phyloP scores from a whole-genome alignment of 1,140 invertebrate species.

The Trypoxylus dichotomus region DNA sequence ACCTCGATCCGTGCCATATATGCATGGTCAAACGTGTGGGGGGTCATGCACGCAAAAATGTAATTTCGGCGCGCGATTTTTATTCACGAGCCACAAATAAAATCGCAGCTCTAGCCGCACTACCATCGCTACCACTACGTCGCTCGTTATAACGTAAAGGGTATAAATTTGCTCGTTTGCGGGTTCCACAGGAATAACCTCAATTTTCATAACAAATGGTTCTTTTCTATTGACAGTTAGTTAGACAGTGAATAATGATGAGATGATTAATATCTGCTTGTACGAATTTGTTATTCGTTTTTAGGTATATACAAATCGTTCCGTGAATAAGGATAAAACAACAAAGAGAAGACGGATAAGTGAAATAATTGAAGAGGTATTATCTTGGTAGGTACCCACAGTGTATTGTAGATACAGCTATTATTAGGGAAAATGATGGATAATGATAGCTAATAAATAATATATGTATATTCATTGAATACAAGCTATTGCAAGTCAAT shows the following conservation, averaged over 20 bases:
- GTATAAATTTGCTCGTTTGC: not conserved
- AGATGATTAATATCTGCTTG: not conserved
- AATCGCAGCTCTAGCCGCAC: not conserved
- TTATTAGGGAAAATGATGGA: too few species aligned
- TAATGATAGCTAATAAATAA: too few species aligned
- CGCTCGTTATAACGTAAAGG: not conserved
- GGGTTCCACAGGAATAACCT: not conserved
- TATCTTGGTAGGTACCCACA: not conserved
- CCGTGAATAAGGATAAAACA: not conserved
- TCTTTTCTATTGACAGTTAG: not conserved
- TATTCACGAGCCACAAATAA: not conserved
- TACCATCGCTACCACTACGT: not conserved
- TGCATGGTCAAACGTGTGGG: not conserved
- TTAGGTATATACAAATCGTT: not conserved
- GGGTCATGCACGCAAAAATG: not conserved
- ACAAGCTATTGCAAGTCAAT: too few species aligned
- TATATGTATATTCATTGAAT: too few species aligned
- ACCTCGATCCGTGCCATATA: not conserved
- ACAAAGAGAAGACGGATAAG: not conserved
- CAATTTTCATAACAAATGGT: not conserved
- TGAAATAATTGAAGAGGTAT: not conserved
- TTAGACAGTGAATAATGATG: not conserved
- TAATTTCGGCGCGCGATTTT: not conserved
- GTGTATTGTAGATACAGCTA: too few species aligned
- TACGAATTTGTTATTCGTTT: not conserved